Conservation (phyloP, 2,888 invertebrate species). For the Lasius platythorax region DNA sequence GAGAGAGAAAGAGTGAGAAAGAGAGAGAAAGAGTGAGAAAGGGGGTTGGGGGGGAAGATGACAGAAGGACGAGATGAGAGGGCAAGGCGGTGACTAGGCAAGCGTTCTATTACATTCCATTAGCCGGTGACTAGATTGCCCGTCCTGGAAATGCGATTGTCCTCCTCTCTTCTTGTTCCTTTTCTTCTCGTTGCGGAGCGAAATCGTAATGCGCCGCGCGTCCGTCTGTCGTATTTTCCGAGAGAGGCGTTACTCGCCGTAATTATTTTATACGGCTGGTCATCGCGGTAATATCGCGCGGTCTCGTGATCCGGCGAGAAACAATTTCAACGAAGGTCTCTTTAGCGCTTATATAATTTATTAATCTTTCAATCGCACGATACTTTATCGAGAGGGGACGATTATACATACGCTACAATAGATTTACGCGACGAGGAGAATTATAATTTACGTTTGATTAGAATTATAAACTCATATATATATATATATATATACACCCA, state of each 20-base stretch:
- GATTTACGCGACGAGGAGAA: background rate
- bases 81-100: conserved; percentile 43
- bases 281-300: conserved; percentile 3
- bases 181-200: conserved; percentile 22
- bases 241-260: background rate
- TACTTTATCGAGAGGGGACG: background rate
- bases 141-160: conserved; percentile 43
- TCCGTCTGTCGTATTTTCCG: conserved; percentile 14
- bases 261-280: conserved; percentile 44
- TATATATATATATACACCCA: too few species aligned
- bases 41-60: background rate
- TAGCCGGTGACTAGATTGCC: conserved; percentile 60
- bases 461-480: background rate
- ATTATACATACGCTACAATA: background rate
- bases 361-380: conserved; percentile 23
- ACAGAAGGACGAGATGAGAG: background rate
- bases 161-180: background rate
- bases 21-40: too few species aligned
- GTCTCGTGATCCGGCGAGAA: conserved; percentile 11
- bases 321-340: conserved; percentile 15
- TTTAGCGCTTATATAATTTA: conserved; percentile 12
- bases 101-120: conserved; percentile 61
- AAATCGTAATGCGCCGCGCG: conserved; percentile 45
- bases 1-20: too few species aligned
- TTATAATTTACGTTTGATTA: background rate